Base-by-base conservation (phyloP, 2,888 invertebrate genomes). In the Philereme vetulata region DNA sequence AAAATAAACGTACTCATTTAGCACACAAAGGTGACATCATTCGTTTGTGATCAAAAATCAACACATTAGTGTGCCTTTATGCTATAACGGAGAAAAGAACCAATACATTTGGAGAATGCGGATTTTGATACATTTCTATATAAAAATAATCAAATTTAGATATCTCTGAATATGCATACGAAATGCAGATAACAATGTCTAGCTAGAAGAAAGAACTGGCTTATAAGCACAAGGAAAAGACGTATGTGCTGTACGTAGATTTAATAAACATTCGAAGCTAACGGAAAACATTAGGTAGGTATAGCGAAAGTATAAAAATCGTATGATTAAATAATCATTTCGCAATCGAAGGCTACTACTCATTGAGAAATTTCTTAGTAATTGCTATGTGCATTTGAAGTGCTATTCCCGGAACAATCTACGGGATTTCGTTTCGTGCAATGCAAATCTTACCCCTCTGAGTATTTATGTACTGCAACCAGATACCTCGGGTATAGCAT, bases 401-500 rank as follows among this genome's bases (percentile, higher is more conserved):
- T 48, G 56, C 55, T 50, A 63, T 64, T 56, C 61, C 51, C 35
- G 40, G 60, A 64, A 60, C 42, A 49, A 65, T 55, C 45, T 52
- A 50, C 60, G 50, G 57, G 62, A 62, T 58, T 62, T 56, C 50
- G 43, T 56, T 60, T 62, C 62, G 52, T 57, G 62, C 53, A 62
- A 52, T 52, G 51, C 49, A 57, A 54, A 60, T 62, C 51, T 62
- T 59, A 49, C 51, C 44, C 59, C 46, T 50, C 42, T 40, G 10
- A 47, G 55, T 59, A 56, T 59, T 59, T 59, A 56, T 54, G 53
- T 53, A 45, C 46, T 51, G 60, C 56, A 57, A 57, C 47, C 42
- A 44, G 53, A 59, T 55, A 61, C 35, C 53, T 45, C 33, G 21
- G 35, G 48, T 21, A 54, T 47, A 44, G 38, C 44, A 57, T 54